Evolutionary conservation across 1,140 invertebrate genomes (phyloP), one percentile per base, ranked within the genome.

Genomic region (Drosophila rufa): DNA sequence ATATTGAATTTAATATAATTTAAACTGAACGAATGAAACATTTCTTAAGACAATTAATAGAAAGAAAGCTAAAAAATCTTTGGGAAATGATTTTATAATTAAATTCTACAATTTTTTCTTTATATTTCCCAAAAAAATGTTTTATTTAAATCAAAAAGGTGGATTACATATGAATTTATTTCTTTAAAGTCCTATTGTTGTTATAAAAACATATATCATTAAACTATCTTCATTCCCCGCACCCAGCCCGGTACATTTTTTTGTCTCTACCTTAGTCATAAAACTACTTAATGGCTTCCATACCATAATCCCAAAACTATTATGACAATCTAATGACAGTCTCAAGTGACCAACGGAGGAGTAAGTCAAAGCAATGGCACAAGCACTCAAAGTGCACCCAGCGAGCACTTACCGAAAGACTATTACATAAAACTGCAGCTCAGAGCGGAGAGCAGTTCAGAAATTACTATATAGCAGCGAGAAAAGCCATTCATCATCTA

Each of bases 401-500:
- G 36, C n/a, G 25, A 40, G 33, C 38, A 57, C 43, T 65, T 71
- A 71, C 46, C 36, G 47, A 55, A 43, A 75, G 57, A 61, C 48
- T 68, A 77, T 77, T 77, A 77, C 57, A 60, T 77, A 77, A 77
- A 61, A 50, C 36, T 77, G 30, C 74, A 77, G 48, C 43, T 33
- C 43, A 53, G 47, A 55, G 48, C 43, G 40, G 50, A 53, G 47
- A 55, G 53, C 56, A 55, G 53, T 14, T 40, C 51, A 60, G 64
- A 76, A 76, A 75, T 75, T 62, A 56, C 53, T 40, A 56, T 56
- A 50, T 47, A 48, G 19, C 51, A 40, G 36, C 45, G 42, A 58
- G 74, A 60, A 68, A 76, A 75, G 61, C 51, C 74, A 79, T 86
- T 75, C 66, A 82, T 86, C 80, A 86, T 82, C 60, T n/a, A 50